phyloP scores from a whole-genome alignment of 2,113 vertebrate species.

The Gila orcuttii region DNA sequence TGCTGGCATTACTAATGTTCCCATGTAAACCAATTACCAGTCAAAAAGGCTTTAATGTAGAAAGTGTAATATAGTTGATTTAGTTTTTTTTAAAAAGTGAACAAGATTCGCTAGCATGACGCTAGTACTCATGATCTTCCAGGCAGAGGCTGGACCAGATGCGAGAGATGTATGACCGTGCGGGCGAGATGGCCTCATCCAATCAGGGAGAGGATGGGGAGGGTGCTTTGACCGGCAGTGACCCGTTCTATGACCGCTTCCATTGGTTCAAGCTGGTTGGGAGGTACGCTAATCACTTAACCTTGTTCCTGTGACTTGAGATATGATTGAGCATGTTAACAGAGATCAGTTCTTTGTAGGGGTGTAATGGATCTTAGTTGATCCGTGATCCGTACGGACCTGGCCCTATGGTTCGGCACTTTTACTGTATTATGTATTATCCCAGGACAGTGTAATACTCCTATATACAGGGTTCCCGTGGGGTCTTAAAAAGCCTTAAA shows the following conservation, averaged over 20 bases:
- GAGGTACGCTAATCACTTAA: constrained; percentile 78
- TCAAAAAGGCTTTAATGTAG: not conserved
- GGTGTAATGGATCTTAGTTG: too few species aligned
- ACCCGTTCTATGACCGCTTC: constrained; percentile 98
- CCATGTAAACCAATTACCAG: not conserved
- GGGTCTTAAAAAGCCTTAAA: too few species aligned
- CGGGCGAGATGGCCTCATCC: constrained; percentile 89
- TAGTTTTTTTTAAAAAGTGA: not conserved
- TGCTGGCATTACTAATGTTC: not conserved
- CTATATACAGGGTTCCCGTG: too few species aligned
- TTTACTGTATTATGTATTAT: too few species aligned
- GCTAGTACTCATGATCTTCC: constrained; percentile 6
- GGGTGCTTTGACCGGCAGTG: constrained; percentile 85
- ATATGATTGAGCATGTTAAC: not conserved
- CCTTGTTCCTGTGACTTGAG: not conserved
- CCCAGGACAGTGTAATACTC: too few species aligned
- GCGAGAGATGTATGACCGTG: constrained; percentile 97
- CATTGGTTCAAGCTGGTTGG: constrained; percentile 99
- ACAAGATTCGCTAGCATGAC: not conserved
- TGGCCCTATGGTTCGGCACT: too few species aligned
- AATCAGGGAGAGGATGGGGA: constrained; percentile 83
- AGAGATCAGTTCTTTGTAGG: not conserved
- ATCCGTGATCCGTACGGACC: too few species aligned
- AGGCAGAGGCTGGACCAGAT: constrained; percentile 95
- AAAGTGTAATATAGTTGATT: not conserved